These are phyloP conservation scores for Enoplosus armatus DNA, from an alignment of 2,797 vertebrate species.

Conservation along the genomic window DNA sequence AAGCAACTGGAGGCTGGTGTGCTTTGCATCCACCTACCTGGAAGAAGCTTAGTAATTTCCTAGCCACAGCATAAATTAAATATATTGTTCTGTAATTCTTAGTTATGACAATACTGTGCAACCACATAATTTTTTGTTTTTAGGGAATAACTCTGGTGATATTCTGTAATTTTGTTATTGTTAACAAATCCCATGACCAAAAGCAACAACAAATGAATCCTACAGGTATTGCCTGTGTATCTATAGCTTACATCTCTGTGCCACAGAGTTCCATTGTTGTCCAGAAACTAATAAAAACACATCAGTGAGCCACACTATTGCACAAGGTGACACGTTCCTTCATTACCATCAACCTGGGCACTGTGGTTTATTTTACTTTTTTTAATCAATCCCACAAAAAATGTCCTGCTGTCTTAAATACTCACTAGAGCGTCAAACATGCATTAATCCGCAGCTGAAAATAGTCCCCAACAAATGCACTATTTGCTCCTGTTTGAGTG, in stretches of 20 bases:
- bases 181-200: conserved; percentile 1
- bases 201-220: not conserved
- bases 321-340: not conserved
- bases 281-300: conserved; percentile 15
- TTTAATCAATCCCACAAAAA: not conserved
- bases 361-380: not conserved
- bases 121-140: not conserved
- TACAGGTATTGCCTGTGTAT: not conserved
- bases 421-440: not conserved
- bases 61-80: conserved; percentile 28
- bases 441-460: conserved; percentile 7
- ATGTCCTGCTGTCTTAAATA: not conserved
- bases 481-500: conserved; percentile 14
- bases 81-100: conserved; percentile 19
- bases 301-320: not conserved
- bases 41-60: conserved; percentile 22
- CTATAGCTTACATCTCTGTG: conserved; percentile 1
- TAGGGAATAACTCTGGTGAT: not conserved
- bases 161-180: not conserved
- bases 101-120: not conserved
- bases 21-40: conserved; percentile 33
- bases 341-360: not conserved
- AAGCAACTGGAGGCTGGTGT: conserved; percentile 32
- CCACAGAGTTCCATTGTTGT: conserved; percentile 7
- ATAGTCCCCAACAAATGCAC: conserved; percentile 7